These are phyloP conservation scores for Xylota segnis DNA, from an alignment of 2,888 invertebrate species.

Conservation along the genomic window DNA sequence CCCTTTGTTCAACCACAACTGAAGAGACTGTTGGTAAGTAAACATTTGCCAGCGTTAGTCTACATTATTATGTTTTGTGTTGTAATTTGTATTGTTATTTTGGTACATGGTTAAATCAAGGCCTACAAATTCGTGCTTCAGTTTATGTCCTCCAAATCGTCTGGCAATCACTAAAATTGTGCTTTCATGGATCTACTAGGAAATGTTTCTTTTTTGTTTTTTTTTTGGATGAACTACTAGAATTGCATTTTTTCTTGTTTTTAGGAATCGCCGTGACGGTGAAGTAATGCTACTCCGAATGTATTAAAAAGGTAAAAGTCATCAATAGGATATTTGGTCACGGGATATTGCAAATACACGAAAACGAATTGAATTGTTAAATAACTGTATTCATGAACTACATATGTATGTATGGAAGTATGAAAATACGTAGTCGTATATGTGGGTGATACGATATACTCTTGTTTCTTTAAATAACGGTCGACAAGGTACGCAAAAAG, in stretches of 20 bases:
- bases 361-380: no score
- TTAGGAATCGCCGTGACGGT: constrained; percentile 42
- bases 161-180: constrained; percentile 24
- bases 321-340: neutral
- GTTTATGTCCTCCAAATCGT: constrained; percentile 24
- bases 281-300: constrained; percentile 26
- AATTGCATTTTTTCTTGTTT: constrained; percentile 39
- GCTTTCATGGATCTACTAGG: constrained; percentile 17
- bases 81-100: neutral
- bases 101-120: constrained; percentile 10
- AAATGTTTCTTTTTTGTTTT: constrained; percentile 1
- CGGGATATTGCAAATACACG: neutral
- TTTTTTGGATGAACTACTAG: constrained; percentile 13
- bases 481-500: no score
- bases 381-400: no score
- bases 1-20: constrained; percentile 84
- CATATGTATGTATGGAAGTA: no score
- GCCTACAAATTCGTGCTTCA: constrained; percentile 24
- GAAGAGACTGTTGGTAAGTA: constrained; percentile 84
- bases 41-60: neutral
- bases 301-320: constrained; percentile 22
- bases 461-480: no score
- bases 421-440: no score
- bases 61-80: constrained; percentile 1
- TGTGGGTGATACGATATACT: no score